Percentiles rank a stretch among this genome's conserved stretches.
Conservation (phyloP, 2,113 vertebrate species). For the Platycercus adscitus region DNA sequence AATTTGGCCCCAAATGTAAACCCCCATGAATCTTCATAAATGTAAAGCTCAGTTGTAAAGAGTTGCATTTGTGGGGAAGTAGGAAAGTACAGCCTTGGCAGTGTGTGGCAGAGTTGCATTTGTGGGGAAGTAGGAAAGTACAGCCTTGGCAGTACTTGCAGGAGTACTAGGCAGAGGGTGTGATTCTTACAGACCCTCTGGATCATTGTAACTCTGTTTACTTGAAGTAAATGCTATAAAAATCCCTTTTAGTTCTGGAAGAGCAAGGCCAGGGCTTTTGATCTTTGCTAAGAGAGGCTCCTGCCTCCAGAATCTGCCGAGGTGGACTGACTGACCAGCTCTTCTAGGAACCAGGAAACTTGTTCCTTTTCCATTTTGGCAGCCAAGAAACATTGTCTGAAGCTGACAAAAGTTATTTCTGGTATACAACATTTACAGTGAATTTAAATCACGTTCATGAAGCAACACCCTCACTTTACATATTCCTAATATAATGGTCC, state of each 20-base stretch:
- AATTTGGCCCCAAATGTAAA: background rate
- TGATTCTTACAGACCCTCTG: background rate
- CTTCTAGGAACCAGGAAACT: background rate
- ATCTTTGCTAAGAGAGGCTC: background rate
- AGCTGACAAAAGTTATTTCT: background rate
- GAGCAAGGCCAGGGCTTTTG: background rate
- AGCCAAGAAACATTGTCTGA: background rate
- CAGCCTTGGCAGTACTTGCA: background rate
- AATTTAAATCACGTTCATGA: background rate
- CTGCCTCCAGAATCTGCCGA: background rate
- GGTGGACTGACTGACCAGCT: rapidly evolving
- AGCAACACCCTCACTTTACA: conserved; percentile 13
- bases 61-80: background rate
- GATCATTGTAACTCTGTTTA: background rate
- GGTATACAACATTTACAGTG: background rate
- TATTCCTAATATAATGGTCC: background rate
- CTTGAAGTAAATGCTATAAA: background rate
- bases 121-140: background rate
- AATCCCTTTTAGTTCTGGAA: background rate
- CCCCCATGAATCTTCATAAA: background rate
- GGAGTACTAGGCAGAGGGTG: background rate
- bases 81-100: background rate
- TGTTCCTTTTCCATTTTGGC: background rate
- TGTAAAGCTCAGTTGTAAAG: rapidly evolving
- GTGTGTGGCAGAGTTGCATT: too few relatives aligned